phyloP scores from a whole-genome alignment of 1,140 invertebrate species.

The Parapsyche elsis region DNA sequence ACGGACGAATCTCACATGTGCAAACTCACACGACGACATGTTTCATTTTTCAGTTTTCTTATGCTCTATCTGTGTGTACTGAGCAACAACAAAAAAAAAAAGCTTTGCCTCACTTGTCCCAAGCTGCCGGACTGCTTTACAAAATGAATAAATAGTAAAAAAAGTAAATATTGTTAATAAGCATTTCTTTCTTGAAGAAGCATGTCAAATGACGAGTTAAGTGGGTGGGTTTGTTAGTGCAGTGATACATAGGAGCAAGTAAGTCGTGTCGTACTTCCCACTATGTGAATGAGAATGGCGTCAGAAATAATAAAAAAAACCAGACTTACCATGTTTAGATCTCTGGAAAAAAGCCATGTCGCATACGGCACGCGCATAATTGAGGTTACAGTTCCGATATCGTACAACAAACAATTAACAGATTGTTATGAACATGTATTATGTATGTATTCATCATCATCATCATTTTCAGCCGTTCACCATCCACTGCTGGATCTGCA shows the following conservation, averaged over 20 bases:
- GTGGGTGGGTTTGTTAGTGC: conserved; percentile 54
- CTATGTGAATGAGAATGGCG: conserved; percentile 53
- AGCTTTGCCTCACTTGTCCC: not conserved
- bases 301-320: conserved; percentile 47
- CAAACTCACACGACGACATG: not conserved
- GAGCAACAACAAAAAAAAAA: conserved; percentile 2
- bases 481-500: too few relatives aligned
- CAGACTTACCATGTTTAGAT: conserved; percentile 53
- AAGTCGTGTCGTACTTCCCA: conserved; percentile 34
- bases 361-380: conserved; percentile 31
- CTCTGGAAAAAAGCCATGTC: conserved; percentile 47
- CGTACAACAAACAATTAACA: not conserved
- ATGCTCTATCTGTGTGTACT: not conserved
- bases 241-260: conserved; percentile 49
- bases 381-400: conserved; percentile 6
- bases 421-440: too few relatives aligned
- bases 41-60: not conserved
- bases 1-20: not conserved
- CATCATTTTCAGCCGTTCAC: too few relatives aligned
- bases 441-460: too few relatives aligned
- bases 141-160: conserved; percentile 34
- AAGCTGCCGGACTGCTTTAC: conserved; percentile 4
- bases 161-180: conserved; percentile 53
- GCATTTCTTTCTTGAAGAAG: conserved; percentile 48
- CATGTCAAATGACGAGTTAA: conserved; percentile 55